phyloP scores from a whole-genome alignment of 2,113 vertebrate species.

The Motacilla alba region DNA sequence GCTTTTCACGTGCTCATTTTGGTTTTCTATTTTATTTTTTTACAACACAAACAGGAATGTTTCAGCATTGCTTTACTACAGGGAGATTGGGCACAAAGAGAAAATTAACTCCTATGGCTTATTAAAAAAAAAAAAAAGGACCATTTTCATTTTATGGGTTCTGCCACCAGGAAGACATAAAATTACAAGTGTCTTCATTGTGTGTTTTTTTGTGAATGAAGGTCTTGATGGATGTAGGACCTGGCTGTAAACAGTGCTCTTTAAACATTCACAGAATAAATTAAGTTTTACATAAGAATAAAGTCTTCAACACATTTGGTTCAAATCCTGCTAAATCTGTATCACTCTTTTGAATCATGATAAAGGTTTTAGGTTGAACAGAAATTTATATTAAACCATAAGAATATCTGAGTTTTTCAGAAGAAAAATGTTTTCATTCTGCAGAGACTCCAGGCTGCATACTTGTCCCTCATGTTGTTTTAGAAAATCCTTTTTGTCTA shows the following conservation, averaged over 20 bases:
- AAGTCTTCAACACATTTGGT: background rate
- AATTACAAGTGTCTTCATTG: background rate
- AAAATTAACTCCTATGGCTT: background rate
- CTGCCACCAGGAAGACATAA: background rate
- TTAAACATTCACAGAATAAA: background rate
- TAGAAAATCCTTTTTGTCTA: constrained; percentile 5
- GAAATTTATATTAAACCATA: background rate
- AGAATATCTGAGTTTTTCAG: background rate
- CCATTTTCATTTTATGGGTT: background rate
- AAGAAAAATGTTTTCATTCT: background rate
- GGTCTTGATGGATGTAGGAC: background rate
- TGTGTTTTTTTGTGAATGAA: background rate
- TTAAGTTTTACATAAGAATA: background rate
- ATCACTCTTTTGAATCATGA: background rate
- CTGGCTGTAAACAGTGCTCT: background rate
- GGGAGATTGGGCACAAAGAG: background rate
- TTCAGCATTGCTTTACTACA: background rate
- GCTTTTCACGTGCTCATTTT: background rate
- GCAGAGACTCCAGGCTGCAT: background rate
- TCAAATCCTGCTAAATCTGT: background rate
- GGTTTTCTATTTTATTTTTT: background rate
- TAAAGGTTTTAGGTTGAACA: background rate
- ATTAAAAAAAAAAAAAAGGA: background rate
- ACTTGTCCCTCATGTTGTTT: background rate
- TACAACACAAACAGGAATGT: background rate